phyloP scores from a whole-genome alignment of 2,113 vertebrate genomes.

The Rhadina sibilatrix region DNA sequence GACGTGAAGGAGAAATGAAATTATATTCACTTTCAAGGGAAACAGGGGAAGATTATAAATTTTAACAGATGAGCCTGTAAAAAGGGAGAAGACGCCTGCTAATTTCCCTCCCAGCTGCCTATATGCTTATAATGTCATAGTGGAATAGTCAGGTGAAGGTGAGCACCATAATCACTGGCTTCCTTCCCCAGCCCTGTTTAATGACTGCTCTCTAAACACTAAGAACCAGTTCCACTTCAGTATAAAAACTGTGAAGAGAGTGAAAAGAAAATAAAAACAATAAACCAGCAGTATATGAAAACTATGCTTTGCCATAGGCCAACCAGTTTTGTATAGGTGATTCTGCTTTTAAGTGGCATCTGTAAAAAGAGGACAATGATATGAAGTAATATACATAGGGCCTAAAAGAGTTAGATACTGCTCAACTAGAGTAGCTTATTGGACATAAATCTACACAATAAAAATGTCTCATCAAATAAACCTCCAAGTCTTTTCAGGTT shows the following conservation, averaged over 20 bases:
- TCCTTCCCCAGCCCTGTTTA: not conserved
- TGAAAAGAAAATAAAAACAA: not conserved
- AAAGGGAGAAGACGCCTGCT: not conserved
- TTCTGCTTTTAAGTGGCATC: not conserved
- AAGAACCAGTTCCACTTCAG: not conserved
- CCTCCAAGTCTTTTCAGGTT: not conserved
- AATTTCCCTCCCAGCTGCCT: not conserved
- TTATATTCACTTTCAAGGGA: not conserved
- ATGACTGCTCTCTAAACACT: not conserved
- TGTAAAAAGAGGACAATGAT: not conserved
- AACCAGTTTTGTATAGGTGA: not conserved
- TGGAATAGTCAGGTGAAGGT: not conserved
- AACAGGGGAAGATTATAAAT: not conserved
- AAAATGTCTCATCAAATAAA: not conserved
- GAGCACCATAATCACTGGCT: not conserved
- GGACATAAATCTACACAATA: not conserved
- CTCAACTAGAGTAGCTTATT: not conserved
- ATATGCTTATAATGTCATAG: not conserved
- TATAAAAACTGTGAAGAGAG: not conserved
- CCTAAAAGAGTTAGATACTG: not conserved
- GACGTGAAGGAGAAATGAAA: not conserved
- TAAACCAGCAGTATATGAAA: not conserved
- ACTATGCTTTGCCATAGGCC: not conserved
- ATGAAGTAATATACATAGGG: fast-evolving
- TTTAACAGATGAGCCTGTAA: not conserved